These are phyloP conservation scores for Kryptopterus vitreolus DNA, from an alignment of 2,797 vertebrate genomes.

Conservation along the genomic window DNA sequence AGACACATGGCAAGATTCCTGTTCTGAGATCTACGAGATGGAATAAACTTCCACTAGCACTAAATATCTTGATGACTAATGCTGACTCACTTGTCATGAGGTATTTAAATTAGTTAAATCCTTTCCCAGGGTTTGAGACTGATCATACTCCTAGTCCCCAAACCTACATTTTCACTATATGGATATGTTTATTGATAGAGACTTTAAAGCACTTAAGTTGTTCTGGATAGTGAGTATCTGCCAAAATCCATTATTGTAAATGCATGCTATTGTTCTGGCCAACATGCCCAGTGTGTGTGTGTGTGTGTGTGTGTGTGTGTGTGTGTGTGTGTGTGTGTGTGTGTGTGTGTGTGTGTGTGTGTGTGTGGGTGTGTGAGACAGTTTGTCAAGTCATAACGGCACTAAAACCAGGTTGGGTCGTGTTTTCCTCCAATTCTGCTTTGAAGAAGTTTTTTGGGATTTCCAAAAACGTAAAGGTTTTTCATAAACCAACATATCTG, in stretches of 20 bases:
- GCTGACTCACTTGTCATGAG: not conserved
- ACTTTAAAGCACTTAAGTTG: not conserved
- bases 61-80: not conserved
- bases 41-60: not conserved
- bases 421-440: not conserved
- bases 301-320: no score
- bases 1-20: not conserved
- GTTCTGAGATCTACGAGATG: not conserved
- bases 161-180: not conserved
- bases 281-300: no score
- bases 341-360: no score
- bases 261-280: not conserved
- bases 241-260: not conserved
- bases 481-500: not conserved
- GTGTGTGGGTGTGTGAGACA: no score
- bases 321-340: no score
- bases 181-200: not conserved
- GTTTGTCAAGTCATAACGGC: not conserved
- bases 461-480: not conserved
- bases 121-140: not conserved
- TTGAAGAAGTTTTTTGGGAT: not conserved
- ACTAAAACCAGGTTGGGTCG: not conserved
- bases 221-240: not conserved
- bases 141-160: not conserved
- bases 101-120: not conserved